Percentiles rank a stretch among this genome's conserved stretches.
phyloP scores from a whole-genome alignment of 2,113 vertebrate species.

The Equus quagga region DNA sequence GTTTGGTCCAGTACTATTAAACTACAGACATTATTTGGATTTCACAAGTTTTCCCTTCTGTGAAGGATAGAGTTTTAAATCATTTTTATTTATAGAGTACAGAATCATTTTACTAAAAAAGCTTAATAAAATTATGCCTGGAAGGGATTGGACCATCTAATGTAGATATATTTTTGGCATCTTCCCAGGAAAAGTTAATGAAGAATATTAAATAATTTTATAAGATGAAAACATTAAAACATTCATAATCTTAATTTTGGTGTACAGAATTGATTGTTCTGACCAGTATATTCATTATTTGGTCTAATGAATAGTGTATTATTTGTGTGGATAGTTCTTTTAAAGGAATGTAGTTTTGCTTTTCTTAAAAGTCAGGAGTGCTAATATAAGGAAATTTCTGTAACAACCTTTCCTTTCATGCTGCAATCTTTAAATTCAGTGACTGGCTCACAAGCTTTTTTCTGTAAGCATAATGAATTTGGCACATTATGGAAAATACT shows the following conservation, averaged over 20 bases:
- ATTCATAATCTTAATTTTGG: conserved; percentile 22
- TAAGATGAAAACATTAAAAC: conserved; percentile 24
- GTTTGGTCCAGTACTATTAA: neutral
- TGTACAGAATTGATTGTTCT: conserved; percentile 37
- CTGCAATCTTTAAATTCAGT: conserved; percentile 16
- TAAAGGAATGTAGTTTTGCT: neutral
- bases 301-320: neutral
- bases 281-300: neutral
- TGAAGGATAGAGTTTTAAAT: neutral
- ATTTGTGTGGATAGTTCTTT: conserved; percentile 38
- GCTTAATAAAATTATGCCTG: neutral
- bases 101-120: neutral
- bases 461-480: conserved; percentile 6
- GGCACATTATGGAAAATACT: conserved; percentile 24
- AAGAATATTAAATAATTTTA: conserved; percentile 40
- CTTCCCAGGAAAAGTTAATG: conserved; percentile 8
- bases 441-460: conserved; percentile 21
- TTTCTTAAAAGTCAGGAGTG: neutral
- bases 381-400: neutral
- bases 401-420: neutral
- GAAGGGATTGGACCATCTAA: neutral
- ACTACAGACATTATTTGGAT: neutral
- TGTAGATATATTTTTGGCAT: neutral
- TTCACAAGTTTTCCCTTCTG: neutral
- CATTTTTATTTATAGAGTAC: conserved; percentile 22